phyloP scores from a whole-genome alignment of 1,140 invertebrate species.

The Pristionchus pacificus region DNA sequence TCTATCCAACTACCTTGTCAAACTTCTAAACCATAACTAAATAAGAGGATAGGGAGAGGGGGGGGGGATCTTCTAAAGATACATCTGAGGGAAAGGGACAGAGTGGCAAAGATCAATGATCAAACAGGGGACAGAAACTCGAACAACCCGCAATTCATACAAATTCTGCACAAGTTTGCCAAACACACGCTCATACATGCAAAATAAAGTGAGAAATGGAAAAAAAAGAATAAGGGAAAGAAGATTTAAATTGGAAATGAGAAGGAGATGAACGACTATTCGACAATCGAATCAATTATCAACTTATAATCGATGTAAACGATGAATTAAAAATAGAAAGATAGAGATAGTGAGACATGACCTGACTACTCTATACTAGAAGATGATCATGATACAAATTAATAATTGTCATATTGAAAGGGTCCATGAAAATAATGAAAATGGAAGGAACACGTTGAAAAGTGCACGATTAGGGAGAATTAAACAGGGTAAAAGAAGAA shows the following conservation, averaged over 20 bases:
- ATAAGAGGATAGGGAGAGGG: no score
- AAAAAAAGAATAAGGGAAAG: not conserved
- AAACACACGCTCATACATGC: no score
- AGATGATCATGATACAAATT: not conserved
- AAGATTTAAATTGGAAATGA: not conserved
- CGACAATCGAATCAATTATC: not conserved
- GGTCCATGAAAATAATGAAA: not conserved
- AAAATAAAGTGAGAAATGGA: not conserved
- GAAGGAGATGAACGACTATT: not conserved
- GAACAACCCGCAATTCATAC: no score
- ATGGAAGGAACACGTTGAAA: not conserved
- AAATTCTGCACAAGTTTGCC: no score
- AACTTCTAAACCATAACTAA: no score
- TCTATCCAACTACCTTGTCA: no score
- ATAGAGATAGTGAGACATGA: not conserved
- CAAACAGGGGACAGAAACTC: no score
- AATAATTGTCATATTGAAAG: not conserved
- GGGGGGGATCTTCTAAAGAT: no score
- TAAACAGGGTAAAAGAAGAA: not conserved
- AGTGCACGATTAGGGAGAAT: not conserved
- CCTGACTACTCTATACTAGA: not conserved
- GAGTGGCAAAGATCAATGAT: no score
- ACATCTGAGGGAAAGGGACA: no score
- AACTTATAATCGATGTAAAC: not conserved
- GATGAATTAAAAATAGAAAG: not conserved